Evolutionary conservation across 2,888 invertebrate genomes (phyloP).

Genomic region (Euzophera pinguis): DNA sequence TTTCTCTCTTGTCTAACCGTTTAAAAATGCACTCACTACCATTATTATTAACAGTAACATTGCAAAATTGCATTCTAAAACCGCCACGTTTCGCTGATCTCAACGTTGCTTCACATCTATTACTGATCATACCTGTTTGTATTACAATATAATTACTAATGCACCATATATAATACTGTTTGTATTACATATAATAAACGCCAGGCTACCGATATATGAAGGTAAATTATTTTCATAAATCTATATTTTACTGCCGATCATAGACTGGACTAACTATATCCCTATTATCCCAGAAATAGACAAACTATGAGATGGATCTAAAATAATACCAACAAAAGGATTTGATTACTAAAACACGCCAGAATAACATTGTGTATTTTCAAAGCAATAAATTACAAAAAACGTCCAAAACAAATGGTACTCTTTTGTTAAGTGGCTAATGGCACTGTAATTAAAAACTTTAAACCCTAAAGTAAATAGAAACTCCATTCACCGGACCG

Average conservation of each 20-base stretch:
- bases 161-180: too few species aligned
- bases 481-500: conserved; percentile 35
- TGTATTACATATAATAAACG: conserved; percentile 45
- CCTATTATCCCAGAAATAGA: neutral
- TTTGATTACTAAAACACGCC: neutral
- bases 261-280: too few species aligned
- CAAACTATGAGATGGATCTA: neutral
- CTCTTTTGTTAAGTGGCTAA: conserved; percentile 7
- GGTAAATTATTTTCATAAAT: too few species aligned
- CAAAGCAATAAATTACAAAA: neutral
- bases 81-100: conserved; percentile 33
- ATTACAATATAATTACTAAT: too few species aligned
- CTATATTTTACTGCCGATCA: conserved; percentile 28
- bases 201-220: too few species aligned
- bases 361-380: neutral
- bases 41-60: conserved; percentile 17
- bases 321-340: neutral
- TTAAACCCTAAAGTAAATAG: conserved; percentile 36
- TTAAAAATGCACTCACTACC: too few species aligned
- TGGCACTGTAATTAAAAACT: conserved; percentile 14
- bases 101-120: conserved; percentile 34
- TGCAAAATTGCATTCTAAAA: conserved; percentile 45
- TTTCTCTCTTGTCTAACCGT: too few species aligned
- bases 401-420: conserved; percentile 4
- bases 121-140: conserved; percentile 23